These are phyloP conservation scores for Drosophila santomea DNA, from an alignment of 1,140 invertebrate species.

Conservation along the genomic window DNA sequence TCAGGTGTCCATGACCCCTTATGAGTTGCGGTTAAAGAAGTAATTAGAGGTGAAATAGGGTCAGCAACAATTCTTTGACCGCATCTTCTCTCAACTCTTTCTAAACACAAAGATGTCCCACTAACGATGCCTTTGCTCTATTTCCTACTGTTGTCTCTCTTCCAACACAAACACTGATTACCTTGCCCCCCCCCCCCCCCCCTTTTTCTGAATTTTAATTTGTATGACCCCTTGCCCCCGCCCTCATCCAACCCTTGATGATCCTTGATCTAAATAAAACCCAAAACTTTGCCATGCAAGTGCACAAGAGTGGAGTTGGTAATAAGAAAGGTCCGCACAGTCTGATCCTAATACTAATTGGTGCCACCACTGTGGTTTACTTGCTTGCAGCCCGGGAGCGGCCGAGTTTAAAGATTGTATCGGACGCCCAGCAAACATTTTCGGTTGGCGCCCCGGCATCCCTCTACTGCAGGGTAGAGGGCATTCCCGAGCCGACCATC, in stretches of 20 bases:
- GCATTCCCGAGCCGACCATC: slow-evolving; percentile 91
- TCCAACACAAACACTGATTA: slow-evolving; percentile 15
- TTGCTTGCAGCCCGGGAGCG: slow-evolving; percentile 90
- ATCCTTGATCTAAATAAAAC: slow-evolving; percentile 8
- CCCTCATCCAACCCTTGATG: not conserved
- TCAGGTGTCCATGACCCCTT: not conserved
- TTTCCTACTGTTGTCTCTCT: slow-evolving; percentile 45
- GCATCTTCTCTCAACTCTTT: not conserved
- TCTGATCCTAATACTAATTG: slow-evolving; percentile 82
- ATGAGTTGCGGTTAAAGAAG: slow-evolving; percentile 1
- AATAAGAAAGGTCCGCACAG: slow-evolving; percentile 83
- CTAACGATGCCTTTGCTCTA: slow-evolving; percentile 54
- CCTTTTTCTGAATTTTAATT: not conserved
- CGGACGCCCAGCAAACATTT: slow-evolving; percentile 88
- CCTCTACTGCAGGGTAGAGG: slow-evolving; percentile 91
- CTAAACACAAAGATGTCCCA: not conserved
- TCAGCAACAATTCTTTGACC: not conserved
- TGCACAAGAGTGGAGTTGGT: slow-evolving; percentile 84
- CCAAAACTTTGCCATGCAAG: slow-evolving; percentile 52
- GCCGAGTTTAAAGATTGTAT: slow-evolving; percentile 90
- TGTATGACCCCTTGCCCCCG: not conserved
- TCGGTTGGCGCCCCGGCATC: slow-evolving; percentile 88
- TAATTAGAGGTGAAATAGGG: too few relatives aligned
- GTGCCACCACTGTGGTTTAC: slow-evolving; percentile 83
- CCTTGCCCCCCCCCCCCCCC: not conserved